Conservation (phyloP, 2,797 vertebrate genomes). For the Xiphorhynchus erythropygius region DNA sequence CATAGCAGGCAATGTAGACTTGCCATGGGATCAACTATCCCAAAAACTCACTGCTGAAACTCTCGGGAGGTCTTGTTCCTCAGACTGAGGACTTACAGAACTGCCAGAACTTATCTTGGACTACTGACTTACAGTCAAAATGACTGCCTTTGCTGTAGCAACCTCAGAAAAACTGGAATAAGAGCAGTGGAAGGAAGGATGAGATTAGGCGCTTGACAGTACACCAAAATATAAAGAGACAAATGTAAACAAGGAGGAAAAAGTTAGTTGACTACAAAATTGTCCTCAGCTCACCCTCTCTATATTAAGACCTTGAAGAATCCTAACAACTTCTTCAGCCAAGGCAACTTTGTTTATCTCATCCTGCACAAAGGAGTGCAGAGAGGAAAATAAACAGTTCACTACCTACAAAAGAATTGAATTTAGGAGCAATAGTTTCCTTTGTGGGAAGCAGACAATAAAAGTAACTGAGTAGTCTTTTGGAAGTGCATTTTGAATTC, state of each 20-base stretch:
- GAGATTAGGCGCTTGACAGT: background rate
- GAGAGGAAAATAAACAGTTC: background rate
- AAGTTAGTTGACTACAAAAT: background rate
- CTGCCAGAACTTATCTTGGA: background rate
- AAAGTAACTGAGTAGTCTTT: background rate
- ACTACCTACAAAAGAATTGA: background rate
- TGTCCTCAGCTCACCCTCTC: background rate
- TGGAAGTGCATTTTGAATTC: background rate
- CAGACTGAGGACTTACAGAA: background rate
- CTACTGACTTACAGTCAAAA: background rate
- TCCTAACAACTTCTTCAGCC: background rate
- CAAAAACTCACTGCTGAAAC: background rate
- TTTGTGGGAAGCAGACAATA: background rate
- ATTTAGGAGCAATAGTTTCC: background rate
- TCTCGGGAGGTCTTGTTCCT: background rate
- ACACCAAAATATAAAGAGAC: background rate
- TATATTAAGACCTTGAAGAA: background rate
- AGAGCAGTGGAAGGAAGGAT: background rate
- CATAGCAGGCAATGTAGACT: background rate
- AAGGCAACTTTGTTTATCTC: background rate
- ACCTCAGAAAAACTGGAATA: background rate
- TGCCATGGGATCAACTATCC: background rate
- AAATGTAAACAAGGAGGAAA: background rate
- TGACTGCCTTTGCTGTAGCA: background rate
- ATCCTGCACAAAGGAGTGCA: background rate